A percentile compares a stretch with the other conserved stretches of the same genome.
These are phyloP conservation scores for Amphiduros pacificus DNA, from an alignment of 2,888 invertebrate species.

Conservation along the genomic window DNA sequence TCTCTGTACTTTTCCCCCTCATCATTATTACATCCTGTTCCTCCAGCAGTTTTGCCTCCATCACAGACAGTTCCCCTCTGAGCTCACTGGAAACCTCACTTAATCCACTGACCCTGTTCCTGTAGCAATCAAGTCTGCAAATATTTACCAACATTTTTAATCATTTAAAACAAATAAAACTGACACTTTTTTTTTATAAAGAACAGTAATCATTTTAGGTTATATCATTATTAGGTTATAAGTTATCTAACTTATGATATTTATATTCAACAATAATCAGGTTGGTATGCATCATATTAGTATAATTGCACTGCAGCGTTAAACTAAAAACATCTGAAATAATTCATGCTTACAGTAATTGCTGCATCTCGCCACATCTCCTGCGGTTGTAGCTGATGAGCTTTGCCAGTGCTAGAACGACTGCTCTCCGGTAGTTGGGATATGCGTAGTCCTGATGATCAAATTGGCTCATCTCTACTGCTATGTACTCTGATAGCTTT, in stretches of 20 bases:
- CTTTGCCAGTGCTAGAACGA: constrained; percentile 21
- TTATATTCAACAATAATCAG: no score
- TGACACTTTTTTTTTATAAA: not conserved
- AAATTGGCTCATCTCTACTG: constrained; percentile 4
- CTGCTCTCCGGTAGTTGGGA: constrained; percentile 19
- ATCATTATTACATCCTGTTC: constrained; percentile 18
- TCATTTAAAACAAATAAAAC: not conserved
- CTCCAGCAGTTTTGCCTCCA: constrained; percentile 20
- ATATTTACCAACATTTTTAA: not conserved
- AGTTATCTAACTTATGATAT: no score
- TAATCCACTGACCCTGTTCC: no score
- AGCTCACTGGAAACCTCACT: no score
- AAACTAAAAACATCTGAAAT: no score
- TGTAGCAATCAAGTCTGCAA: no score
- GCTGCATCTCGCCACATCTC: constrained; percentile 30
- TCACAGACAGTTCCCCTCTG: constrained; percentile 21
- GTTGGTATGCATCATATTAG: no score
- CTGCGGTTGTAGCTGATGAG: constrained; percentile 28
- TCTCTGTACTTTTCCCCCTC: not conserved
- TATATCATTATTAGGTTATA: no score
- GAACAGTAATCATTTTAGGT: not conserved
- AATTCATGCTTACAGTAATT: constrained; percentile 27
- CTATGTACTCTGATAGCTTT: constrained; percentile 15
- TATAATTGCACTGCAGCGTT: no score
- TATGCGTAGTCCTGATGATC: constrained; percentile 21